Base-by-base conservation (phyloP, 2,888 invertebrate genomes). In the Lobophora halterata region DNA sequence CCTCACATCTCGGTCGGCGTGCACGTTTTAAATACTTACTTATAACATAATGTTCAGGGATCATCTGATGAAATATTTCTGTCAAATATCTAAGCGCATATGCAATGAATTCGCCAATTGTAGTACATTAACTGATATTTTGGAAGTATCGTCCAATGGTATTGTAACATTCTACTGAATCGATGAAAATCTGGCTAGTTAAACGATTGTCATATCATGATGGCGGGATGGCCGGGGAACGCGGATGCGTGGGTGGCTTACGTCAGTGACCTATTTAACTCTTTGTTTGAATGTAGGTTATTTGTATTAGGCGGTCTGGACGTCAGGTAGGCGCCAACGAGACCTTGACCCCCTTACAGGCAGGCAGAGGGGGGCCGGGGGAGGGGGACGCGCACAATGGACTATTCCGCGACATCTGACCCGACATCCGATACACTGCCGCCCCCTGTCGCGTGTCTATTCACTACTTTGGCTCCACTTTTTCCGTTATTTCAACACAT, bases 331-430 rank as follows among this genome's bases (percentile, higher is more conserved):
- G 79, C 82, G 81, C 79, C 79, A 58, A 50, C 47, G 61, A 64
- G 71, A 59, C 83, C 85, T 82, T 83, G 83, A 83, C 81, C 82
- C 55, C 70, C 76, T 77, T 77, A 68, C 65, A 61, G 19, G 61
- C 65, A 61, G 19, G 61, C 43, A 56, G 57, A 49, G 57, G 59
- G 53, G 58, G 51, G 58, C n/a, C n/a, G n/a, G 51, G 51, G 55
- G 58, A 55, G 52, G 55, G 48, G 49, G 51, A 55, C 58, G 53
- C 63, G 49, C 63, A 79, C 79, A 79, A 81, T 80, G 72, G 72
- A 64, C 77, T 67, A 75, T 77, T 81, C 70, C 65, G 70, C 69
- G 80, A 73, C 79, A 82, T 61, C 73, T 65, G 78, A 80, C 63
- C 68, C 67, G 69, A 58, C 65, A 73, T 52, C 61, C 61, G 65